Percentiles rank a stretch among this genome's conserved stretches.
These are phyloP conservation scores for Sternotherus odoratus DNA, from an alignment of 2,797 vertebrate species.

Conservation along the genomic window DNA sequence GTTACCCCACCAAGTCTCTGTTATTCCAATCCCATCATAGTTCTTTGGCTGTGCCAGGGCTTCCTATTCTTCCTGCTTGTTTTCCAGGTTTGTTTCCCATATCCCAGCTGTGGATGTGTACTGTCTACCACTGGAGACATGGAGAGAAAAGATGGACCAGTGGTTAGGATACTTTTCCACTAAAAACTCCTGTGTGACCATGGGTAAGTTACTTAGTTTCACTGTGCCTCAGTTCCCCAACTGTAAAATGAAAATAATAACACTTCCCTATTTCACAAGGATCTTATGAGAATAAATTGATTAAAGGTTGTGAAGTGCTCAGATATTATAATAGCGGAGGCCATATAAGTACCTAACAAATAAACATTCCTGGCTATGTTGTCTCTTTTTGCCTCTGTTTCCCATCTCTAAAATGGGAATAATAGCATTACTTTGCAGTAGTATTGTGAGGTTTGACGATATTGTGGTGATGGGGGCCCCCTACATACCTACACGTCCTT, in stretches of 20 bases:
- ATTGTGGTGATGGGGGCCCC: background rate
- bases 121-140: background rate
- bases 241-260: background rate
- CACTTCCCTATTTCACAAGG: background rate
- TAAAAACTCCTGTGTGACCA: background rate
- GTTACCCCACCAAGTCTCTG: no score
- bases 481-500: background rate
- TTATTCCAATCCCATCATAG: no score
- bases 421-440: background rate
- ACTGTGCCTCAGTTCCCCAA: background rate
- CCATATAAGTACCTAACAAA: background rate
- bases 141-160: background rate
- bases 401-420: background rate
- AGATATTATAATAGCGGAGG: background rate
- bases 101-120: background rate
- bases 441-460: background rate
- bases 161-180: background rate
- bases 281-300: background rate
- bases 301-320: background rate
- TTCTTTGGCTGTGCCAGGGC: no score
- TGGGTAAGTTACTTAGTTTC: background rate
- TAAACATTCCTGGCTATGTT: background rate
- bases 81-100: no score
- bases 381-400: background rate
- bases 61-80: no score